A percentile compares a stretch with the other conserved stretches of the same genome.
These are phyloP conservation scores for Thymallus thymallus DNA, from an alignment of 2,113 vertebrate genomes.

Conservation along the genomic window DNA sequence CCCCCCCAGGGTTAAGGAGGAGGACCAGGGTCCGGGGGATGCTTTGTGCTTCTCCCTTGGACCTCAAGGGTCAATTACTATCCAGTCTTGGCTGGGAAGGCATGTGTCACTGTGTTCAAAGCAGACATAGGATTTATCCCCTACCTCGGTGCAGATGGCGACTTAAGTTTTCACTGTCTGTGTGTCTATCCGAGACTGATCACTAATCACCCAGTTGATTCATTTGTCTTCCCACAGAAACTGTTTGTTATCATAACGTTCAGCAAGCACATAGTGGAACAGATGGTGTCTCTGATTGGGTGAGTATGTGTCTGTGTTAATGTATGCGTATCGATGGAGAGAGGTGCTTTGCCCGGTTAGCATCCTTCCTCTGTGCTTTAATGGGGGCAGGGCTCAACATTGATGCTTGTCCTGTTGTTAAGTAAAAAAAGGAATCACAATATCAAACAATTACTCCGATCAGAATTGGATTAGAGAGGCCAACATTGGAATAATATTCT, in stretches of 20 bases:
- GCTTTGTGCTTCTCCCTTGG: conserved; percentile 28
- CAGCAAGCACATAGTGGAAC: conserved; percentile 99
- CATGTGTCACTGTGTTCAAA: conserved; percentile 61
- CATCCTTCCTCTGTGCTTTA: neutral
- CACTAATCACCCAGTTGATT: conserved; percentile 18
- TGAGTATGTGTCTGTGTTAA: conserved; percentile 67
- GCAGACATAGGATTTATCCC: neutral
- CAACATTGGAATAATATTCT: too few species aligned
- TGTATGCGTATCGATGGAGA: neutral
- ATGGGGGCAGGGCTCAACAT: neutral
- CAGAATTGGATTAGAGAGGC: too few species aligned
- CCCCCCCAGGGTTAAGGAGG: conserved; percentile 17
- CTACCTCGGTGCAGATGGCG: conserved; percentile 1
- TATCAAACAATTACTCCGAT: too few species aligned
- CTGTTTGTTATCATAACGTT: conserved; percentile 98
- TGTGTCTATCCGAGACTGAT: neutral
- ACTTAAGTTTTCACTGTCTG: neutral
- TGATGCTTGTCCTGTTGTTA: too few species aligned
- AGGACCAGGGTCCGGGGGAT: conserved; percentile 8
- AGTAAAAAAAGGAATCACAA: too few species aligned
- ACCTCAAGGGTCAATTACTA: conserved; percentile 56
- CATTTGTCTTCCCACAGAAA: conserved; percentile 82
- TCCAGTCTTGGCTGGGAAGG: conserved; percentile 41
- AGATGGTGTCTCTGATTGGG: conserved; percentile 98
- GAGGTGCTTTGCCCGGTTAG: neutral